These are phyloP conservation scores for Andrena bucephala DNA, from an alignment of 2,888 invertebrate species.

Conservation along the genomic window DNA sequence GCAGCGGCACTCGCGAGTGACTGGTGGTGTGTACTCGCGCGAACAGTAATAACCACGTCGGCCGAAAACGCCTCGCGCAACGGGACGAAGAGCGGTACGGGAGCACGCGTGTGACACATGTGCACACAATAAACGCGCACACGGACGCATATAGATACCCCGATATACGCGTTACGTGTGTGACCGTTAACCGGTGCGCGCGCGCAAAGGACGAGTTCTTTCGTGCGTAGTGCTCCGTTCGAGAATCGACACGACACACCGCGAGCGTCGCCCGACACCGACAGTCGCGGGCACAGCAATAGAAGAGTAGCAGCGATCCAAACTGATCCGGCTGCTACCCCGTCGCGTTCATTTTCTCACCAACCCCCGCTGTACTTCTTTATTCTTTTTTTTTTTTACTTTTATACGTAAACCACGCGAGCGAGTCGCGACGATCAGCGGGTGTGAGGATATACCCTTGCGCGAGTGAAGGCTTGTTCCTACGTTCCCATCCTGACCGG, in stretches of 20 bases:
- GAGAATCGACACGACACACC: constrained; percentile 60
- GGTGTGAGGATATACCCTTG: not conserved
- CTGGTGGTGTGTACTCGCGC: constrained; percentile 47
- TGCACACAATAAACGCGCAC: not conserved
- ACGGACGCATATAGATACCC: constrained; percentile 26
- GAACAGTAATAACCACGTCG: constrained; percentile 33
- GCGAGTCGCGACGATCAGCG: not conserved
- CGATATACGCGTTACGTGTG: constrained; percentile 23
- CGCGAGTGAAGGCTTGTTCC: constrained; percentile 46
- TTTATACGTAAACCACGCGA: constrained; percentile 54
- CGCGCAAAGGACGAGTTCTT: constrained; percentile 64
- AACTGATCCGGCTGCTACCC: constrained; percentile 8
- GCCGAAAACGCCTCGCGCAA: constrained; percentile 25
- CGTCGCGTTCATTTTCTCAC: not conserved
- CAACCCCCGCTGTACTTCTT: not conserved
- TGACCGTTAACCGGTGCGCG: constrained; percentile 52
- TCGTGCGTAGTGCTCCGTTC: constrained; percentile 51
- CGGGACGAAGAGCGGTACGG: constrained; percentile 47
- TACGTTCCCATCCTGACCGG: no score
- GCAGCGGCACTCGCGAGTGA: constrained; percentile 82
- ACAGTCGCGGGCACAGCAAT: constrained; percentile 14
- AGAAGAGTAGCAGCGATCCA: constrained; percentile 4
- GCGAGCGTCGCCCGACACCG: constrained; percentile 45
- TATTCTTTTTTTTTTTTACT: constrained; percentile 64
- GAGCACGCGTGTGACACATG: constrained; percentile 35